Conservation (phyloP, 2,797 vertebrate genomes). For the Oryzias dopingdopingensis region DNA sequence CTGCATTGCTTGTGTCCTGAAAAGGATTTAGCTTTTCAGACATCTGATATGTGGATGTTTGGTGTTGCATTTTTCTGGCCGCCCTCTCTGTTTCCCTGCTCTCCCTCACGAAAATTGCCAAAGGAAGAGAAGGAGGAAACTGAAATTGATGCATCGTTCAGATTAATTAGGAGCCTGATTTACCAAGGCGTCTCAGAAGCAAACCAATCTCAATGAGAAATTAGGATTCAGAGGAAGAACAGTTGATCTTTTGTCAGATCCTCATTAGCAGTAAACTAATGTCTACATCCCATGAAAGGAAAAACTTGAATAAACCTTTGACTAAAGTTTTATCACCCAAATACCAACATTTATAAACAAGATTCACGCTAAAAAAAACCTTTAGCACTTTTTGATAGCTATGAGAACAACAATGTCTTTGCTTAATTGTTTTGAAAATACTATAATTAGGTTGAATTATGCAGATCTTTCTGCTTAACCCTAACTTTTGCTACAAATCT, state of each 20-base stretch:
- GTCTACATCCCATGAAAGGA: no score
- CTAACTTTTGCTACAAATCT: no score
- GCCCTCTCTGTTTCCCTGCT: conserved; percentile 30
- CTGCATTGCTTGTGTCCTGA: conserved; percentile 13
- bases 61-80: not conserved
- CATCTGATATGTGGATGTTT: conserved; percentile 1
- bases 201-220: conserved; percentile 66
- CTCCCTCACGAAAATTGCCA: conserved; percentile 38
- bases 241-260: conserved; percentile 9
- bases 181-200: conserved; percentile 48
- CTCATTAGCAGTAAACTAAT: no score
- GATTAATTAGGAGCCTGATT: conserved; percentile 70
- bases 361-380: no score
- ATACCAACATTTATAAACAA: no score
- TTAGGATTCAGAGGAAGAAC: conserved; percentile 53
- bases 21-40: conserved; percentile 6
- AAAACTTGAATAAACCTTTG: no score
- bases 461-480: no score
- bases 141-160: conserved; percentile 59
- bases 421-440: no score
- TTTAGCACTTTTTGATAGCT: no score
- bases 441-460: no score
- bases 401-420: no score
- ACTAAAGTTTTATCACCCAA: no score
- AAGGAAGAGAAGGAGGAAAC: conserved; percentile 44